These are phyloP conservation scores for Seriola dumerili DNA, from an alignment of 2,113 vertebrate species.

Conservation along the genomic window DNA sequence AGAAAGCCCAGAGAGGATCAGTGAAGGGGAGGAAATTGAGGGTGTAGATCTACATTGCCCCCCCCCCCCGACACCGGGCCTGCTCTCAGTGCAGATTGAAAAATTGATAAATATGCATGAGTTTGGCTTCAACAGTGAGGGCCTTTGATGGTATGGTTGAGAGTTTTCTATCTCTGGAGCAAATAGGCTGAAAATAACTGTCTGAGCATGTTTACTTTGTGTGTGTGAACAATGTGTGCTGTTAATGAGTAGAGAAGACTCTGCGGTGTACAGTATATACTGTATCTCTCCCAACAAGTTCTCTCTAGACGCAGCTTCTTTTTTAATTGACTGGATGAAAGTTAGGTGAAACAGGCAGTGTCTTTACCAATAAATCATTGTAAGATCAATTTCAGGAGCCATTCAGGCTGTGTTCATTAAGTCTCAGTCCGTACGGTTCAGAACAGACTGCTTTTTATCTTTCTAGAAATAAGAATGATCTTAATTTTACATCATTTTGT, in stretches of 20 bases:
- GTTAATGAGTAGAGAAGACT: slow-evolving; percentile 59
- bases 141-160: slow-evolving; percentile 73
- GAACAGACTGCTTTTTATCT: too few relatives aligned
- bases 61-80: slow-evolving; percentile 6
- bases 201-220: slow-evolving; percentile 54
- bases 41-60: slow-evolving; percentile 44
- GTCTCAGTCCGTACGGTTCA: too few relatives aligned
- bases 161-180: slow-evolving; percentile 65
- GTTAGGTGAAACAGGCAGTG: neutral
- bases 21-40: slow-evolving; percentile 66
- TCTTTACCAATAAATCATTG: neutral
- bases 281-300: slow-evolving; percentile 17
- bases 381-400: slow-evolving; percentile 14
- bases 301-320: slow-evolving; percentile 1
- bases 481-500: too few relatives aligned
- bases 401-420: neutral
- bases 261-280: neutral
- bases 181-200: slow-evolving; percentile 75
- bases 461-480: too few relatives aligned
- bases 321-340: neutral
- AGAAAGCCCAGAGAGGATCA: slow-evolving; percentile 64
- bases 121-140: slow-evolving; percentile 65
- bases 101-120: slow-evolving; percentile 84
- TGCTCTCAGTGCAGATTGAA: slow-evolving; percentile 74
- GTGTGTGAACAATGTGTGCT: slow-evolving; percentile 53